These are phyloP conservation scores for Drosophila lacicola DNA, from an alignment of 2,888 invertebrate genomes.

Conservation along the genomic window DNA sequence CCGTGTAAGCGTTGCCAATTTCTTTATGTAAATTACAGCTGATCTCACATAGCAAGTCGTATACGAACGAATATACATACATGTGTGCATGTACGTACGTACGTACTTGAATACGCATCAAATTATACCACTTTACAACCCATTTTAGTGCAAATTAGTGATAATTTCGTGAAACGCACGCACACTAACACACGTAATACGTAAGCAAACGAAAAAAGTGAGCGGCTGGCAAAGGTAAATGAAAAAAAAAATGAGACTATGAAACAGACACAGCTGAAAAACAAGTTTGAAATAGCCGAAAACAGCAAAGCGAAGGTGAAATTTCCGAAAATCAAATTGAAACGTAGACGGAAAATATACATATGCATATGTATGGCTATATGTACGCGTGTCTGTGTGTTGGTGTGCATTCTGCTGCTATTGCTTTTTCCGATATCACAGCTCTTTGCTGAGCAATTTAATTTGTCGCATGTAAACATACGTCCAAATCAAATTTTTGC, in stretches of 20 bases:
- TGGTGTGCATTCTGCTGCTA: constrained; percentile 52
- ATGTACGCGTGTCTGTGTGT: constrained; percentile 33
- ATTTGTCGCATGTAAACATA: constrained; percentile 11
- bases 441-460: constrained; percentile 7
- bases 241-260: constrained; percentile 65
- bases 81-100: constrained; percentile 6
- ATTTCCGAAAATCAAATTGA: constrained; percentile 79
- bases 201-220: constrained; percentile 79
- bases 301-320: constrained; percentile 80
- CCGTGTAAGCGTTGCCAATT: constrained; percentile 59
- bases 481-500: constrained; percentile 14
- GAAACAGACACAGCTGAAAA: constrained; percentile 77
- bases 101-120: constrained; percentile 50
- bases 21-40: constrained; percentile 73
- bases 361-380: constrained; percentile 64
- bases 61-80: constrained; percentile 3
- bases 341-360: constrained; percentile 78
- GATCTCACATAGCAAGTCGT: constrained; percentile 36
- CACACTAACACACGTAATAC: constrained; percentile 73
- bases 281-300: constrained; percentile 78
- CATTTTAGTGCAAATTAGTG: constrained; percentile 70
- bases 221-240: constrained; percentile 71
- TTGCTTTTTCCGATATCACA: constrained; percentile 28
- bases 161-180: constrained; percentile 68
- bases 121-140: constrained; percentile 63